Conservation (phyloP, 2,797 vertebrate genomes). For the Melanotaenia trifasciata region DNA sequence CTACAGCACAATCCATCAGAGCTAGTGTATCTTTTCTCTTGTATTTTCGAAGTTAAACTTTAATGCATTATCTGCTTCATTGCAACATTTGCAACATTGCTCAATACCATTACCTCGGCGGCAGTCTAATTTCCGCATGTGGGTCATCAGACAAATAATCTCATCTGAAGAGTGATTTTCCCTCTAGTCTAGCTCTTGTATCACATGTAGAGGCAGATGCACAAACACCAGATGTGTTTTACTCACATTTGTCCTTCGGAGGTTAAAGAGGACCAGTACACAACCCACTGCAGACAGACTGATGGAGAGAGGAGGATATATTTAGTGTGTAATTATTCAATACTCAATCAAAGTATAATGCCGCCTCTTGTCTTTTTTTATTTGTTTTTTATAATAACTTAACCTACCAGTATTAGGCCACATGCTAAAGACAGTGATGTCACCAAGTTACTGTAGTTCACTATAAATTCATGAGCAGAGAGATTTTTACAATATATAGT, state of each 20-base stretch:
- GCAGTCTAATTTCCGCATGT: slow-evolving; percentile 36
- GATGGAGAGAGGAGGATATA: not conserved
- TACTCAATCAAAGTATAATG: not conserved
- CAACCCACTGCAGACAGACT: not conserved
- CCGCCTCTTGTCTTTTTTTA: not conserved
- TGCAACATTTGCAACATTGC: slow-evolving; percentile 17
- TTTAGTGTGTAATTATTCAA: not conserved
- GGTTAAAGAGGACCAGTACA: not conserved
- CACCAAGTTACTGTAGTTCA: not conserved
- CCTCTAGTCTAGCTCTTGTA: slow-evolving; percentile 8
- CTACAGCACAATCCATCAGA: not conserved
- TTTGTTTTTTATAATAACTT: not conserved
- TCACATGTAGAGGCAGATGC: slow-evolving; percentile 3
- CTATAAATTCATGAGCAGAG: not conserved
- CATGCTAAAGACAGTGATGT: not conserved
- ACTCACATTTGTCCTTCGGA: not conserved
- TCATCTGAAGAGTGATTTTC: slow-evolving; percentile 33
- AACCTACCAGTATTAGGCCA: not conserved
- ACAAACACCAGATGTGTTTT: slow-evolving; percentile 13
- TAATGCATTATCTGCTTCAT: slow-evolving; percentile 4
- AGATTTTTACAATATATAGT: no score
- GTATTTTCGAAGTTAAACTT: slow-evolving; percentile 1
- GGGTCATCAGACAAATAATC: slow-evolving; percentile 47
- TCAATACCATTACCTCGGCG: slow-evolving; percentile 26
- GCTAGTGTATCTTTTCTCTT: not conserved